Evolutionary conservation across 2,113 vertebrate genomes (phyloP).

Genomic region (Sapajus apella): DNA sequence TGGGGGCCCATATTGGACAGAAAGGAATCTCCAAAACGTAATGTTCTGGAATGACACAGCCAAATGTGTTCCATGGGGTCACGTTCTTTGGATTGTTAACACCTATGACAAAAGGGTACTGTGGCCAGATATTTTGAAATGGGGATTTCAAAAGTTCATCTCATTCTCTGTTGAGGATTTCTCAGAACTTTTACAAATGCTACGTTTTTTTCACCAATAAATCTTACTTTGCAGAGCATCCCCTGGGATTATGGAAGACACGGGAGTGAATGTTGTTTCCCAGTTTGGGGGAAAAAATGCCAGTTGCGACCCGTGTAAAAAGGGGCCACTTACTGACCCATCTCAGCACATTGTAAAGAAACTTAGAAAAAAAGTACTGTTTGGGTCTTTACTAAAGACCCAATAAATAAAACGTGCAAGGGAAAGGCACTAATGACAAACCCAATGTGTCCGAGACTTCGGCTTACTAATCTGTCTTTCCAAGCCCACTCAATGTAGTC

Average conservation of each 20-base stretch:
- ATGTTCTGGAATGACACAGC: not conserved
- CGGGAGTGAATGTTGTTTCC: not conserved
- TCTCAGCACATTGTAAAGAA: constrained; percentile 9
- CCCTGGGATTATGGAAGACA: not conserved
- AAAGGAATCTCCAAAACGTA: not conserved
- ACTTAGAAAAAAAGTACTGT: not conserved
- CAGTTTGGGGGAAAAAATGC: not conserved
- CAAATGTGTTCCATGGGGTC: not conserved
- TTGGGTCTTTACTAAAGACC: not conserved
- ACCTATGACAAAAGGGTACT: not conserved
- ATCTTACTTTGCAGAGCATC: not conserved
- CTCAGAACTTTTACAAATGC: not conserved
- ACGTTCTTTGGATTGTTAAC: not conserved
- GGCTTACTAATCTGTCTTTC: not conserved
- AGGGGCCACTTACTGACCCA: not conserved
- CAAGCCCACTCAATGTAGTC: not conserved
- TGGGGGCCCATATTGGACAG: not conserved
- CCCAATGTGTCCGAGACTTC: not conserved
- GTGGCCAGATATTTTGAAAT: not conserved
- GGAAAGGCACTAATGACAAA: not conserved
- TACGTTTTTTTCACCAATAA: not conserved
- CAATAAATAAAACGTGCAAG: constrained; percentile 2
- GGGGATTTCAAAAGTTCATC: not conserved
- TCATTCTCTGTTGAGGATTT: not conserved
- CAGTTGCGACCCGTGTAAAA: not conserved